Evolutionary conservation across 2,797 vertebrate genomes (phyloP), one percentile per base, ranked within the genome.

Genomic region (Argya squamiceps): DNA sequence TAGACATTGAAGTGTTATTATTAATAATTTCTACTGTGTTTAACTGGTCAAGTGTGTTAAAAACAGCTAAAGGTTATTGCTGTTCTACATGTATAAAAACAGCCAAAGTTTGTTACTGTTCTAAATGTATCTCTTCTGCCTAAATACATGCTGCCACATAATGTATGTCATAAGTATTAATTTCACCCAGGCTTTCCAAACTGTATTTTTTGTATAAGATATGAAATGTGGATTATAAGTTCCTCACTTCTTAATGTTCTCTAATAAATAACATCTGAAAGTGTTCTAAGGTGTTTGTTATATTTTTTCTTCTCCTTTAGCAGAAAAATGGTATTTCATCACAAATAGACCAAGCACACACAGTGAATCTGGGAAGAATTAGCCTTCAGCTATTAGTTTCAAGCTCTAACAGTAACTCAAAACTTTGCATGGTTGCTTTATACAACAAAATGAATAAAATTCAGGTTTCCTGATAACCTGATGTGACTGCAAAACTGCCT

Each of bases 181-280:
- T 65, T 82, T 67, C 5, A 80, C 74, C 12, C 37, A 89, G 49
- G 21, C 22, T 64, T 91, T 87, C 17, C n/a, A 92, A 87, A 71
- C 18, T 9, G 16, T 20, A 30, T 20, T 44, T 93, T 77, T 71
- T 41, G 3, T 39, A 18, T 29, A 46, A 56, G 18, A 41, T 26
- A 64, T 8, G 7, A 91, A 73, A 73, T 65, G 1, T 29, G 36
- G 16, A 10, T 29, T 68, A 29, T 39, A 56, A 71, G 67, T 83
- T 80, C 16, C 20, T 59, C 6, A 74, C 77, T 82, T 83, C 30
- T 41, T 63, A 69, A 74, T 0, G 0, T 3, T 46, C 2, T 65
- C 11, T 59, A 73, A 43, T 41, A 79, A 75, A 76, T 49, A 19
- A 44, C 21, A 53, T 41, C 76, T 95, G 37, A 74, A 87, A 83